Conservation (phyloP, 2,113 vertebrate species). For the Egretta garzetta region DNA sequence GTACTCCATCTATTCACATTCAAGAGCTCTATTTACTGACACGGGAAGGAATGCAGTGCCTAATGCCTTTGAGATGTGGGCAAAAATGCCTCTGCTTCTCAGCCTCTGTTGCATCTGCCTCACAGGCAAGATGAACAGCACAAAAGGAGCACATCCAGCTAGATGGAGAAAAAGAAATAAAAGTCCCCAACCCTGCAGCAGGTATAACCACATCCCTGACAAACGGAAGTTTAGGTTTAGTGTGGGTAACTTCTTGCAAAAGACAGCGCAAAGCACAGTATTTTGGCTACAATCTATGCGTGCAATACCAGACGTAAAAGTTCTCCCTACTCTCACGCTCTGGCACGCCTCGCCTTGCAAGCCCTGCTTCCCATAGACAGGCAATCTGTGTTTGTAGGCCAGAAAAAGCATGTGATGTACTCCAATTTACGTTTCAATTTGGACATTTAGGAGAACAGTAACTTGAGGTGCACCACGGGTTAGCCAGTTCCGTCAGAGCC, state of each 20-base stretch:
- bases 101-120: background rate
- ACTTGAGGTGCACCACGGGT: background rate
- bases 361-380: background rate
- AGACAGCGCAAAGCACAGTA: background rate
- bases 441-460: background rate
- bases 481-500: background rate
- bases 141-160: background rate
- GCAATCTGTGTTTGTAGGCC: background rate
- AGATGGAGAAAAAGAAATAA: background rate
- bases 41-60: background rate
- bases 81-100: background rate
- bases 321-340: background rate
- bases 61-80: background rate
- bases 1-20: background rate
- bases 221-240: background rate
- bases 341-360: background rate
- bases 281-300: background rate
- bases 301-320: background rate
- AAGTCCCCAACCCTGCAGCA: background rate
- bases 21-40: background rate
- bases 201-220: background rate
- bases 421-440: background rate
- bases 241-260: background rate
- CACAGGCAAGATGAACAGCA: background rate
- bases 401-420: background rate